Evolutionary conservation across 2,113 vertebrate species (phyloP).

Genomic region (Hippopotamus amphibius): DNA sequence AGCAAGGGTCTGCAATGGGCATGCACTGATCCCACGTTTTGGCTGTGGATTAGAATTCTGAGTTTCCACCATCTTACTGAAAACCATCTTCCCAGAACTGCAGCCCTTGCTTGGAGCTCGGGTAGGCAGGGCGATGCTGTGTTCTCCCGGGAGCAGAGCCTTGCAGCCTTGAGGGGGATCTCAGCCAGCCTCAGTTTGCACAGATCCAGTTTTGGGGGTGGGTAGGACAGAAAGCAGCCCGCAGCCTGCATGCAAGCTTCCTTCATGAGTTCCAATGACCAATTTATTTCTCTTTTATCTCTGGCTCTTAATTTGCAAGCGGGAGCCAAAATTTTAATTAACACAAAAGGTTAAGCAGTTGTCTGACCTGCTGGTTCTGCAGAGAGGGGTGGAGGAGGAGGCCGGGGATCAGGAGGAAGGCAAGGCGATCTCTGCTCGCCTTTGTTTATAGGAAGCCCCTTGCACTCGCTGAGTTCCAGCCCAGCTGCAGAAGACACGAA

Average conservation of each 20-base stretch:
- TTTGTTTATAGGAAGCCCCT: conserved; percentile 79
- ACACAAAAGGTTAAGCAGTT: conserved; percentile 79
- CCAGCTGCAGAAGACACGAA: conserved; percentile 4
- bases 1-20: background rate
- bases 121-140: too few relatives aligned
- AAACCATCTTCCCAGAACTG: background rate
- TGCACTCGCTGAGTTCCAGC: conserved; percentile 57
- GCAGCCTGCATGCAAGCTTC: background rate
- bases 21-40: rapidly evolving
- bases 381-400: background rate
- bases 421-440: conserved; percentile 62
- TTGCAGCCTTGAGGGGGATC: background rate
- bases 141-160: rapidly evolving
- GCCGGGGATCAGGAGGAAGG: conserved; percentile 76
- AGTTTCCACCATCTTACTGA: background rate
- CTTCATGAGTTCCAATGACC: background rate
- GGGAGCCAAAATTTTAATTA: conserved; percentile 81
- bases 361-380: conserved; percentile 80
- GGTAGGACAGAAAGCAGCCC: background rate
- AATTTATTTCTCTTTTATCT: conserved; percentile 66
- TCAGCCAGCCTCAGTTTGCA: background rate
- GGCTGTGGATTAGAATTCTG: background rate
- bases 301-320: conserved; percentile 73
- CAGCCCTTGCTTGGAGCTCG: background rate
- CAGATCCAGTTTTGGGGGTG: background rate